Conservation (phyloP, 2,888 invertebrate species). For the Dynastes tityus region DNA sequence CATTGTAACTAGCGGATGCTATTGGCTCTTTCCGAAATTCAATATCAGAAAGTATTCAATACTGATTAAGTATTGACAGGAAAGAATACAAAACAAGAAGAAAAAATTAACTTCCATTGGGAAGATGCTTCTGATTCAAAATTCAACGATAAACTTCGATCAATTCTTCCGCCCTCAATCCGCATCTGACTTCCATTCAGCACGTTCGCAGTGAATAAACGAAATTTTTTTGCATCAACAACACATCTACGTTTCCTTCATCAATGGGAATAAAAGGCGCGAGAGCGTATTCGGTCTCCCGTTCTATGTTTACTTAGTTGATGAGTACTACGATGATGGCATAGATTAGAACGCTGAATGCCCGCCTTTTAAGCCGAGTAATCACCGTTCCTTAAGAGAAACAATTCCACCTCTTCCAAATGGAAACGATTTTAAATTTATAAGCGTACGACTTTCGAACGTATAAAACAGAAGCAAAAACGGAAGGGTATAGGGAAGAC, state of each 20-base stretch:
- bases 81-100: too few species aligned
- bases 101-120: too few species aligned
- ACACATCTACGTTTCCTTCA: conserved; percentile 45
- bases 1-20: too few species aligned
- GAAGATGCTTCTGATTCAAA: background rate
- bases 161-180: background rate
- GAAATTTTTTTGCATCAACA: conserved; percentile 39
- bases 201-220: conserved; percentile 21
- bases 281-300: conserved; percentile 55
- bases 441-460: conserved; percentile 33
- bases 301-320: conserved; percentile 61
- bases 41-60: too few species aligned
- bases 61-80: too few species aligned
- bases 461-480: background rate
- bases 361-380: conserved; percentile 57
- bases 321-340: conserved; percentile 56
- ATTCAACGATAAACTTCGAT: background rate
- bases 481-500: background rate
- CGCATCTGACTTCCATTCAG: background rate
- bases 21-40: too few species aligned
- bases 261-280: conserved; percentile 51
- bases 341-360: conserved; percentile 60
- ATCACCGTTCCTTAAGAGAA: conserved; percentile 51
- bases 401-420: conserved; percentile 37
- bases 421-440: conserved; percentile 42